Evolutionary conservation across 2,888 invertebrate genomes (phyloP).

Genomic region (Lithophane ornitopus): DNA sequence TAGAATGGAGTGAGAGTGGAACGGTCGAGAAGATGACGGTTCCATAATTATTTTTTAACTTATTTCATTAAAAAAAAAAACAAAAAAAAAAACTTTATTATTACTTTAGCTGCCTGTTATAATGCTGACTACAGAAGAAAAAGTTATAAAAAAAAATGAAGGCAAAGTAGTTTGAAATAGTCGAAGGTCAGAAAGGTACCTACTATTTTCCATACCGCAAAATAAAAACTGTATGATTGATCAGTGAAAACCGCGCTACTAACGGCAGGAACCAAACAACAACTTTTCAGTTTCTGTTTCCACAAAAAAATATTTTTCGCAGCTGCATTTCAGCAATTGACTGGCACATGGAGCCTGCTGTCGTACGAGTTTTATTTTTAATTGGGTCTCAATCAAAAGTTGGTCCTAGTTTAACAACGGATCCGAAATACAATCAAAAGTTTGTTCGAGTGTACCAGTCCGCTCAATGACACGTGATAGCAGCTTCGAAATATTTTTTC

Average conservation of each 20-base stretch:
- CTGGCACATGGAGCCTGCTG: conserved; percentile 18
- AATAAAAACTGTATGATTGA: background rate
- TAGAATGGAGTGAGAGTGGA: background rate
- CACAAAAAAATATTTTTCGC: conserved; percentile 7
- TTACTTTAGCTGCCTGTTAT: background rate
- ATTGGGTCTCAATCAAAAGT: conserved; percentile 61
- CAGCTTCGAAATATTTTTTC: background rate
- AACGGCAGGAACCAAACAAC: no score
- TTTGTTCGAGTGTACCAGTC: conserved; percentile 34
- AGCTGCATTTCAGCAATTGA: conserved; percentile 13
- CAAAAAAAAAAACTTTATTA: background rate
- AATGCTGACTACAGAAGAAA: background rate
- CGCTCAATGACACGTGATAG: conserved; percentile 38
- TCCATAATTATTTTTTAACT: no score
- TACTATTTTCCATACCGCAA: no score
- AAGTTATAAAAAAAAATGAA: background rate
- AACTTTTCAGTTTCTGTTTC: background rate
- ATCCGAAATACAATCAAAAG: conserved; percentile 50
- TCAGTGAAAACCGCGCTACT: no score
- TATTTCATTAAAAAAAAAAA: no score
- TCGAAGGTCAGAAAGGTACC: background rate
- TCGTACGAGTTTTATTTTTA: conserved; percentile 56
- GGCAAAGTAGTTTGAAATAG: background rate
- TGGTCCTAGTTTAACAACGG: conserved; percentile 49
- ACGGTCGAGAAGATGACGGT: background rate